Percentiles rank a stretch among this genome's conserved stretches.
These are phyloP conservation scores for Trissolcus japonicus DNA, from an alignment of 2,888 invertebrate species.

Conservation along the genomic window DNA sequence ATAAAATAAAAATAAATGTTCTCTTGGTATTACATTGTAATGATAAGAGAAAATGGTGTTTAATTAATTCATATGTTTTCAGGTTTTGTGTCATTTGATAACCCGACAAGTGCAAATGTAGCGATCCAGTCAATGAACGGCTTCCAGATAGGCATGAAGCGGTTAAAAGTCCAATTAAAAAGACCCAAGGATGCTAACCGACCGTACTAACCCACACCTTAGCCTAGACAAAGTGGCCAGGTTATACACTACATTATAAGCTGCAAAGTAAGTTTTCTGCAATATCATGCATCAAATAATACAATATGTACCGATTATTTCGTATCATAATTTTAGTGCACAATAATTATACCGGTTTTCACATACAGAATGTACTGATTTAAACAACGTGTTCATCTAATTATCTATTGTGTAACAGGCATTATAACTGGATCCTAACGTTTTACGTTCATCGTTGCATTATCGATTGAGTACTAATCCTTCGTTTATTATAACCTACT, in stretches of 20 bases:
- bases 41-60: too few relatives aligned
- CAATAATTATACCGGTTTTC: too few relatives aligned
- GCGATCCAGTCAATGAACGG: constrained; percentile 99
- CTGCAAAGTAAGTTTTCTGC: constrained; percentile 68
- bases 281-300: too few relatives aligned
- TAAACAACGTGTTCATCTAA: too few relatives aligned
- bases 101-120: constrained; percentile 97
- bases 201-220: constrained; percentile 93
- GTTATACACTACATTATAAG: constrained; percentile 72
- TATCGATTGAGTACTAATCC: constrained; percentile 1
- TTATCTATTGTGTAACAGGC: background rate
- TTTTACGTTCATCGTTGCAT: background rate
- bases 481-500: constrained; percentile 19
- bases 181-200: constrained; percentile 98
- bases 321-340: too few relatives aligned
- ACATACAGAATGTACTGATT: too few relatives aligned
- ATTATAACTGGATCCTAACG: constrained; percentile 1
- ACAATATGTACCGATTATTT: too few relatives aligned
- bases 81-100: constrained; percentile 99
- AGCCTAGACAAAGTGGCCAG: constrained; percentile 79
- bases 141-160: constrained; percentile 99
- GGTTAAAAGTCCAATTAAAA: constrained; percentile 99
- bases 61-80: constrained; percentile 60
- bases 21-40: too few relatives aligned
- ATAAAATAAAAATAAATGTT: too few relatives aligned